These are phyloP conservation scores for Lutjanus campechanus DNA, from an alignment of 2,797 vertebrate genomes.

Conservation along the genomic window DNA sequence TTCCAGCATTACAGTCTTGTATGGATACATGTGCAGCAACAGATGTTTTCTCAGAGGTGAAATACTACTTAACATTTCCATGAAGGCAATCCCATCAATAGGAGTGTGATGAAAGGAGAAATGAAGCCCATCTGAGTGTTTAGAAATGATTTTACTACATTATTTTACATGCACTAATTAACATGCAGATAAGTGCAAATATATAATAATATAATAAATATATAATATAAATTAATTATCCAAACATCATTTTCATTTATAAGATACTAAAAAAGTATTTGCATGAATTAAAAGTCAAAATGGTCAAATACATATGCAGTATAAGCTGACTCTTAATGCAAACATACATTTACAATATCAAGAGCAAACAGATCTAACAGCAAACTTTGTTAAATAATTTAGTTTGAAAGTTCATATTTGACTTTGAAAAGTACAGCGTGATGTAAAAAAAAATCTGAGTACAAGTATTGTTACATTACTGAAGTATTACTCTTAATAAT, in stretches of 20 bases:
- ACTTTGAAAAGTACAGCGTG: too few relatives aligned
- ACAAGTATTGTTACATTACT: too few relatives aligned
- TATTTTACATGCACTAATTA: neutral
- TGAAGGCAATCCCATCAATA: neutral
- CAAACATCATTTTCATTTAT: neutral
- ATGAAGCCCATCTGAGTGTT: neutral
- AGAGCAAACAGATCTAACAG: too few relatives aligned
- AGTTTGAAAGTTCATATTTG: too few relatives aligned
- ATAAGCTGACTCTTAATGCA: too few relatives aligned
- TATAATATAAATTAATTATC: neutral
- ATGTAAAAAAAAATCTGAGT: too few relatives aligned
- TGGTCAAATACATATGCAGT: too few relatives aligned
- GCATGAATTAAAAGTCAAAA: neutral
- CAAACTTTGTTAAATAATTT: too few relatives aligned
- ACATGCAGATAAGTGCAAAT: neutral
- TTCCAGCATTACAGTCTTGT: neutral
- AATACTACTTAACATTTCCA: neutral
- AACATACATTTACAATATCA: too few relatives aligned
- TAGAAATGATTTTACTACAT: neutral
- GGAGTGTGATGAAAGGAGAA: neutral
- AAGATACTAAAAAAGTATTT: neutral
- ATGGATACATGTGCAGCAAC: neutral
- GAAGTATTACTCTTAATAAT: too few relatives aligned
- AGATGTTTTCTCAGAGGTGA: neutral
- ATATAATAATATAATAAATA: neutral